phyloP scores from a whole-genome alignment of 2,888 invertebrate genomes.

The Callinectes sapidus region DNA sequence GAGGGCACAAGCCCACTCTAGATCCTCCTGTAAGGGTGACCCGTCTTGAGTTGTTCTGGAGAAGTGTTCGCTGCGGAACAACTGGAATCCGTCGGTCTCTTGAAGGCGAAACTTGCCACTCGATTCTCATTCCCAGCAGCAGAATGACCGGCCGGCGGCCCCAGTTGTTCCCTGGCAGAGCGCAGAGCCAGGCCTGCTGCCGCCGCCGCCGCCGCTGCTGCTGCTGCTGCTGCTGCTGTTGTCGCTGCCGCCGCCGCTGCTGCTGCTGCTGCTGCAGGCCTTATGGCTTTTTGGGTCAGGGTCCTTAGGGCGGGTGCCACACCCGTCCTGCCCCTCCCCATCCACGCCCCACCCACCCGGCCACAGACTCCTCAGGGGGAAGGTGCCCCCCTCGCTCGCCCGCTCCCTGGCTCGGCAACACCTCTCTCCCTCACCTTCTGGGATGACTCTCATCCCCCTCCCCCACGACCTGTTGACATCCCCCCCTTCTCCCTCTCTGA shows the following conservation, averaged over 20 bases:
- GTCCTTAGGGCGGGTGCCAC: conserved; percentile 9
- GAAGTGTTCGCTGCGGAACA: conserved; percentile 26
- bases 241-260: neutral
- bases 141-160: conserved; percentile 26
- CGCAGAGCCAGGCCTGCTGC: neutral
- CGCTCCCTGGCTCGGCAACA: conserved; percentile 23
- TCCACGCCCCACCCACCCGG: neutral
- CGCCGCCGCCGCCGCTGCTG: conserved; percentile 10
- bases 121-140: conserved; percentile 20
- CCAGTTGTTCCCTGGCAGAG: neutral
- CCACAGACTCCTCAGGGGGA: conserved; percentile 23
- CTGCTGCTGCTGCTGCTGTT: conserved; percentile 27
- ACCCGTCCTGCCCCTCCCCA: neutral
- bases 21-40: conserved; percentile 64
- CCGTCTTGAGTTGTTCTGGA: conserved; percentile 36
- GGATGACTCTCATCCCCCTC: conserved; percentile 14
- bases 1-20: conserved; percentile 59
- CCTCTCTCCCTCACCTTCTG: conserved; percentile 28
- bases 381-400: neutral
- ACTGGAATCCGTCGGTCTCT: conserved; percentile 24
- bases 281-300: conserved; percentile 4
- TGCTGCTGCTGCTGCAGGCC: conserved; percentile 27
- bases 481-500: neutral
- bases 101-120: neutral
- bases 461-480: conserved; percentile 4